Percentiles rank a stretch among this genome's conserved stretches.
Evolutionary conservation across 2,113 vertebrate species (phyloP).

Genomic region (Podiceps cristatus): DNA sequence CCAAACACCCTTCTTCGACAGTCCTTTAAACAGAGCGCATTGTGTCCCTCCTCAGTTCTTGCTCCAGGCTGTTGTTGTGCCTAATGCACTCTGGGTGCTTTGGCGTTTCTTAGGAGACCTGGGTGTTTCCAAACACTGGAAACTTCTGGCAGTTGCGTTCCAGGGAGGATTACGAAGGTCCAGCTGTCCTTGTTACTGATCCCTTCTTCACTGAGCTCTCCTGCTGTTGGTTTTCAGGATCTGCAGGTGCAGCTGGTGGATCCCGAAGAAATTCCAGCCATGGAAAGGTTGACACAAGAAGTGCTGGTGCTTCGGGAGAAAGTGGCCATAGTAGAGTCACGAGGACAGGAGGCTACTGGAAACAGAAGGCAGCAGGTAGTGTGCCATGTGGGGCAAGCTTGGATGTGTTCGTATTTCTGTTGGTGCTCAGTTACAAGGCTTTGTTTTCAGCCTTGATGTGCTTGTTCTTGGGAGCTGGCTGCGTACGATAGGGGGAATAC

Average conservation of each 20-base stretch:
- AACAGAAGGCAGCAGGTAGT: constrained; percentile 81
- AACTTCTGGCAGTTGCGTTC: neutral
- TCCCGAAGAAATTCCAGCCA: constrained; percentile 83
- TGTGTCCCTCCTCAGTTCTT: neutral
- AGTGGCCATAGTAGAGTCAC: constrained; percentile 68
- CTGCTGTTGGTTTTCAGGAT: constrained; percentile 76
- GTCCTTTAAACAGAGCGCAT: neutral
- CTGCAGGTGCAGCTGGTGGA: constrained; percentile 88
- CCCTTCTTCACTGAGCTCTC: neutral
- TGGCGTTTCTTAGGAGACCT: neutral
- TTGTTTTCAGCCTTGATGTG: neutral
- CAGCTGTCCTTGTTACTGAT: constrained; percentile 27
- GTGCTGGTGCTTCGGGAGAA: constrained; percentile 86
- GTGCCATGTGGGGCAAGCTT: neutral
- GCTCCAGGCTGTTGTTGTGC: neutral
- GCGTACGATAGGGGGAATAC: neutral
- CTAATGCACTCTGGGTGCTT: neutral
- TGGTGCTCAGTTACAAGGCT: neutral
- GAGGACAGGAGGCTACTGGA: constrained; percentile 67
- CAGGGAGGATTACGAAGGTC: neutral
- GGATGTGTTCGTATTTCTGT: neutral
- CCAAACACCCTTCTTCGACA: neutral
- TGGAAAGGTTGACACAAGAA: constrained; percentile 87
- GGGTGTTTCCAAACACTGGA: neutral
- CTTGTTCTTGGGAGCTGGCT: neutral